Base-by-base conservation (phyloP, 1,140 invertebrate species). In the Apis dorsata region DNA sequence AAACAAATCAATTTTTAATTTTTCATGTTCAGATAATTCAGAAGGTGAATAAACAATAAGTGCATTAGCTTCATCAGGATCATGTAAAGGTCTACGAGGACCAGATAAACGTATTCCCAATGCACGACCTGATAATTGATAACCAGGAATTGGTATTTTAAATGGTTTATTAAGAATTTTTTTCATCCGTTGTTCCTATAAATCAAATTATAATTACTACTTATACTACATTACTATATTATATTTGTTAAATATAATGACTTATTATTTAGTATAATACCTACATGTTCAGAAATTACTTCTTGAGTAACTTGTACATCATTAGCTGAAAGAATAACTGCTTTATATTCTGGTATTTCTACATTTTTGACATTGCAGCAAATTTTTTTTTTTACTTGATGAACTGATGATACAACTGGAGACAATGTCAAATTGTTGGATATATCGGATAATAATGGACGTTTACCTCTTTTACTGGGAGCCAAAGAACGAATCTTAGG, bases 141-240 rank as follows among this genome's bases (percentile, higher is more conserved):
- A 99, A 90, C 99, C 98, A 21, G 97, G 96, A 83, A 99, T 97
- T 10, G 99, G 99, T 70, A 99, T 97, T 94, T 98, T 98, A 91
- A 99, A 99, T 11, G 98, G 98, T 90, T 97, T 97, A n/a, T 95
- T 96, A 2, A 99, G 91, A 84, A 99, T 96, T 88, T 97, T 96
- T 81, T 95, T 95, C 81, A 99, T 98, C 21, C 97, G 93, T 69
- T 95, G 95, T 94, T 98, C 97, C 96, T 98, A 92, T 62, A 93
- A 91, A 81, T 73, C 78, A 71, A 88, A 82, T 49, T 81, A 74
- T 74, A 85, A 51, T 68, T 65, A 34, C 34, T 4, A 34, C 3
- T 13, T 17, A 81, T 24, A 24, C 24, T 24, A 24, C 24, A 12
- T 8, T 63, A 24, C 12, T 63, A 8, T 15, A 13, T 63, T 63